Percentiles rank a stretch among this genome's conserved stretches.
These are phyloP conservation scores for Bruchidius siliquastri DNA, from an alignment of 2,888 invertebrate species.

Conservation along the genomic window DNA sequence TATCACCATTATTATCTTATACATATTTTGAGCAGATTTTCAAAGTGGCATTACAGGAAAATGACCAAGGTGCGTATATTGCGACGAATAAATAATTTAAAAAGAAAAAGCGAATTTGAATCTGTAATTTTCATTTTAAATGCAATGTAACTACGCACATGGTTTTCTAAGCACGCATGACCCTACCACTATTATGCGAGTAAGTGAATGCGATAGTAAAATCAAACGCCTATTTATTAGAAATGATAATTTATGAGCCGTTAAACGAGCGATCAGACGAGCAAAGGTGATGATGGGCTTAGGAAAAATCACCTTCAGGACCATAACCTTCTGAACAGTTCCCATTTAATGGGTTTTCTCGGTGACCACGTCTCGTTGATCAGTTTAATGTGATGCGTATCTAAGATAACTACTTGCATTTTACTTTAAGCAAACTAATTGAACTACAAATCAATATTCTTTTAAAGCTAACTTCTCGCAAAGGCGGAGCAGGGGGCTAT, in stretches of 20 bases:
- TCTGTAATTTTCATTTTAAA: too few relatives aligned
- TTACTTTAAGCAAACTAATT: too few relatives aligned
- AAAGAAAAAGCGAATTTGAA: too few relatives aligned
- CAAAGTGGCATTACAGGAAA: too few relatives aligned
- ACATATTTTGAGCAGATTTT: too few relatives aligned
- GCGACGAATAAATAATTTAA: too few relatives aligned
- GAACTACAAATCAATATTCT: too few relatives aligned
- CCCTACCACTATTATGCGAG: background rate
- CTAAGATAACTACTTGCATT: background rate
- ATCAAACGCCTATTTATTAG: background rate
- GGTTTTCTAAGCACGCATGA: background rate
- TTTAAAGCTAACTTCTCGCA: too few relatives aligned
- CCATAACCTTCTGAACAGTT: background rate
- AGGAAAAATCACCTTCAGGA: background rate
- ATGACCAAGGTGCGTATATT: too few relatives aligned
- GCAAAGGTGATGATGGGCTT: background rate
- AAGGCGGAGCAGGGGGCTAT: too few relatives aligned
- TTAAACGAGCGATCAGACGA: background rate
- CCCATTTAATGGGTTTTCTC: background rate
- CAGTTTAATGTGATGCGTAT: background rate
- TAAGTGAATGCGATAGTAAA: background rate
- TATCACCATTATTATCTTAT: too few relatives aligned
- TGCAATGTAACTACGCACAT: background rate
- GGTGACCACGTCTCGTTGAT: background rate
- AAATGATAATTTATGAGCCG: background rate